Evolutionary conservation across 53 echinoderm and acorn worm species (phyloP).

Genomic region (Holothuria scabra): DNA sequence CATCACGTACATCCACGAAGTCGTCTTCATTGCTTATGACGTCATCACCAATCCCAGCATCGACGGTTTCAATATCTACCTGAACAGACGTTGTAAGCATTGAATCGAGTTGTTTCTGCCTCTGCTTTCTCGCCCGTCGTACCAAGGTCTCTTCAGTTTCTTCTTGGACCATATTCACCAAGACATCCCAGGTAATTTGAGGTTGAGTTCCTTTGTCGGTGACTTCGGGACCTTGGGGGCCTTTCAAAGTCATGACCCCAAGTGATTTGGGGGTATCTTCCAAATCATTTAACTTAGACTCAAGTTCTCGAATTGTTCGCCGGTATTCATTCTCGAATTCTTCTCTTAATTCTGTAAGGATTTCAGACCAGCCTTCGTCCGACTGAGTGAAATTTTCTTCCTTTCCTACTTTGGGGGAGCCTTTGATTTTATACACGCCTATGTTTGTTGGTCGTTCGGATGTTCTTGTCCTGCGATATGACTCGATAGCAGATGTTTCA

Average conservation of each 20-base stretch:
- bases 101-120: constrained; percentile 31
- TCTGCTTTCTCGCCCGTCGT: constrained; percentile 4
- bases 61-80: constrained; percentile 21
- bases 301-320: constrained; percentile 74
- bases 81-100: constrained; percentile 33
- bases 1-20: constrained; percentile 34
- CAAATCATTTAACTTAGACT: constrained; percentile 64
- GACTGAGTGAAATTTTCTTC: constrained; percentile 73
- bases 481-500: constrained; percentile 54
- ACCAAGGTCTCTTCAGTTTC: constrained; percentile 59
- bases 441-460: constrained; percentile 40
- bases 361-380: constrained; percentile 67
- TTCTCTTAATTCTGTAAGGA: constrained; percentile 74
- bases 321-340: constrained; percentile 89
- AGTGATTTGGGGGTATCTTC: constrained; percentile 67
- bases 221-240: constrained; percentile 4
- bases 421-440: constrained; percentile 54
- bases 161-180: constrained; percentile 52
- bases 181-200: constrained; percentile 53
- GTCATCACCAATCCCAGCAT: constrained; percentile 25
- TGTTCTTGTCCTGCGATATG: constrained; percentile 23
- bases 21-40: constrained; percentile 25
- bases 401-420: background rate
- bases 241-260: constrained; percentile 77
- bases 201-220: constrained; percentile 53